Base-by-base conservation (phyloP, 2,888 invertebrate species). In the Trypoxylon attenuatum region DNA sequence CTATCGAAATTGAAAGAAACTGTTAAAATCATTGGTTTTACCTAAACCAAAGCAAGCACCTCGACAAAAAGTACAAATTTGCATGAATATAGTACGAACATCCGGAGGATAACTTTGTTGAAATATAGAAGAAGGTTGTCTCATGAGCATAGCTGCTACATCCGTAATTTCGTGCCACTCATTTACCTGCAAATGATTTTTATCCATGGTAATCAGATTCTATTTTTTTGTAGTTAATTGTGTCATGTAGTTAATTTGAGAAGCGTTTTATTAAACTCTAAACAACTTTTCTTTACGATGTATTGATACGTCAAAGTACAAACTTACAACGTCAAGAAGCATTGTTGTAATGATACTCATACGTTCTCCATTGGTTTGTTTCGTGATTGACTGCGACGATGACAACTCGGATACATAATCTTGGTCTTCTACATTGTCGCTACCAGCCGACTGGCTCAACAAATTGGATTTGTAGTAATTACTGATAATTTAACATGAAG, bases 11-110 rank as follows among this genome's bases (percentile, higher is more conserved):
- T 16, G 22, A 8, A 0, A 27, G 5, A 29, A 29, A 27, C n/a
- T n/a, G 21, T 19, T 13, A 16, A 3, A 1, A 25, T 5, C 16
- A 38, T 19, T 4, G 39, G n/a, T 41, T 27, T 61, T 49, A 86
- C 87, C 94, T 39, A 94, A 88, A 2, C 93, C 92, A 73, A 94
- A 94, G 69, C 91, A 91, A 0, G 91, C 90, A 0, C 91, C 91
- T 38, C 90, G 88, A 25, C 88, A 88, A 67, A 91, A 88, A 51
- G 89, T 88, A 64, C 91, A 91, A 19, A 92, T 90, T 89, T 91
- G 86, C 81, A 88, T 87, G 55, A 88, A 88, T 68, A 87, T 79
- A 0, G 84, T 86, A 23, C 80, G 79, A 3, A 87, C 83, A 39
- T 82, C 73, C 5, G 51, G 42, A 0, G 84, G 80, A 69, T 80